Evolutionary conservation across 2,113 vertebrate genomes (phyloP), one percentile per base, ranked within the genome.

Genomic region (Ammospiza nelsoni): DNA sequence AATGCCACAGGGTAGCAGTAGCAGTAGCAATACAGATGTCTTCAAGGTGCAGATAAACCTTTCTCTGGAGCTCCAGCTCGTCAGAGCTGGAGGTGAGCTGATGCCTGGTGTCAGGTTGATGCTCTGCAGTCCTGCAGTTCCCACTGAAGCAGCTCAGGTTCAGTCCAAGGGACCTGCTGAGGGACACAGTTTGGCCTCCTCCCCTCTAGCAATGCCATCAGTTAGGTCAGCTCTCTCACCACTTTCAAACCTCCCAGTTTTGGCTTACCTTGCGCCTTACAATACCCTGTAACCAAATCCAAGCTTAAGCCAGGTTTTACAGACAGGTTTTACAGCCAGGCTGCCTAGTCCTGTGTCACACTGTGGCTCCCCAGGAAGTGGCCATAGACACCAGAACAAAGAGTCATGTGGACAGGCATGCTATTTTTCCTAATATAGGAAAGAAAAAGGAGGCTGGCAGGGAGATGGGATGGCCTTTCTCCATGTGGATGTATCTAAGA

Each of bases 201-300:
- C 19, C 37, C 9, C n/a, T 51, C 58, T 2, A 61, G 67, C 46
- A 74, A 5, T 0, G 1, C 23, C 49, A 31, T 5, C 0, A 0
- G 7, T 28, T 9, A 49, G 28, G 24, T 46, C 83, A 90, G 68
- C 9, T 62, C 68, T 87, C 31, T 61, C 9, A 1, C 18, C 33
- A n/a, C 21, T 82, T 65, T 93, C 29, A 11, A 3, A 43, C 4
- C 11, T 33, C 59, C 9, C 21, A 27, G 5, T 35, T 84, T 48
- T 35, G 63, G 6, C 12, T 91, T 37, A 75, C 17, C 31, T 61
- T 75, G 49, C 58, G 48, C 24, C 18, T 78, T 74, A 12, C 8
- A 18, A 29, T 10, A 14, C 39, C 3, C 17, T 12, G 25, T 29
- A 46, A 61, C 17, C 15, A 86, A 85, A 90, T 19, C 29, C 59